Base-by-base conservation (phyloP, 1,140 invertebrate genomes). In the Ostrea edulis region DNA sequence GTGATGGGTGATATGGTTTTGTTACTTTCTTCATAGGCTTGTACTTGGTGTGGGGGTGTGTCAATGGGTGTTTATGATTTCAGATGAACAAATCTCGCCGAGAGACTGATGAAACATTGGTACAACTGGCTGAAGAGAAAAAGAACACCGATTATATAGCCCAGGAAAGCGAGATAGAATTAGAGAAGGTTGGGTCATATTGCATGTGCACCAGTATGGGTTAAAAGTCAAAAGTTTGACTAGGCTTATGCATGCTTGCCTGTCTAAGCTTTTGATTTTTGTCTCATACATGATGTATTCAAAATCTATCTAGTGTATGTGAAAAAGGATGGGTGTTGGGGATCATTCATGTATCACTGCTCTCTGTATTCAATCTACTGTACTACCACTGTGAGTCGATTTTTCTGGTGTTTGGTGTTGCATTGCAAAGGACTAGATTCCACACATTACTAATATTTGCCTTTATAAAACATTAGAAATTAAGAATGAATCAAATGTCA, bases 71-170 rank as follows among this genome's bases (percentile, higher is more conserved):
- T 53, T 71, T 86, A 68, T 90, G 86, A 77, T 90, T 90, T 44
- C 90, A 94, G 94, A 92, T 93, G 90, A 93, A 93, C 88, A 87
- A 89, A 71, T 92, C 92, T 2, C 91, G 92, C n/a, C 90, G 88
- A 12, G 93, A 94, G 53, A 92, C 91, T 17, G 93, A 94, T 86
- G 93, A 94, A 11, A 92, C 93, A 2, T 89, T 90, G 65, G 87
- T 89, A 20, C 77, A 90, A 52, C 86, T 94, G 54, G 92, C 93
- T 54, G 93, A 93, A 85, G 88, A 91, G 58, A 86, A 91, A 84
- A 90, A 89, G 88, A 92, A 94, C 87, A 91, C 88, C 22, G 88
- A 89, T 11, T 88, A 90, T 29, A 65, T 93, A 0, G 91, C 92
- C 77, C 89, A 91, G 86, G 94, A 93, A 20, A 91, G 93, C 52